These are phyloP conservation scores for Pampusana beccarii DNA, from an alignment of 2,113 vertebrate species.

Conservation along the genomic window DNA sequence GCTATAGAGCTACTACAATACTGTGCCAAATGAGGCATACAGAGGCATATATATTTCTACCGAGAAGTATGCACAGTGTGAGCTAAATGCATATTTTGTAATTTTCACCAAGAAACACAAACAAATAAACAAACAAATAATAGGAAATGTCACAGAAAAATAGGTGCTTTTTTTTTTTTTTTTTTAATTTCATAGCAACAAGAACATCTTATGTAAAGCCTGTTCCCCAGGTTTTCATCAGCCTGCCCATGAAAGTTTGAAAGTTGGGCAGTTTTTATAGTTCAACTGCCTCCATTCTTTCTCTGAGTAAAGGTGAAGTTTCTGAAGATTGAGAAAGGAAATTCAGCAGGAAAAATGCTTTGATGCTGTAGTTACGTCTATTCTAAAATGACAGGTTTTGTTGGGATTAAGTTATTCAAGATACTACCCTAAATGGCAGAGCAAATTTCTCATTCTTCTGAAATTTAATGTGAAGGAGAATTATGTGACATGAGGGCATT, in stretches of 20 bases:
- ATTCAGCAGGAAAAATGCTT: slow-evolving; percentile 40
- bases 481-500: background rate
- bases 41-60: background rate
- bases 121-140: background rate
- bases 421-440: background rate
- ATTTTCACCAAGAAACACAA: background rate
- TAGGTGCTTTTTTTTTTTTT: background rate
- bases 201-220: background rate
- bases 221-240: background rate
- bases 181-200: background rate
- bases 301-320: background rate
- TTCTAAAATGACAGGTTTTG: slow-evolving; percentile 11
- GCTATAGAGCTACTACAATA: background rate
- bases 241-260: background rate
- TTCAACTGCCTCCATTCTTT: background rate
- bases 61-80: background rate
- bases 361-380: background rate
- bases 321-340: slow-evolving; percentile 1
- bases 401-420: background rate
- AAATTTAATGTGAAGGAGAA: background rate
- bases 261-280: background rate
- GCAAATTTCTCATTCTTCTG: slow-evolving; percentile 9
- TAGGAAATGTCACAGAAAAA: background rate
- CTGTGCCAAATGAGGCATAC: background rate
- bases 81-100: background rate